A percentile compares a stretch with the other conserved stretches of the same genome.
Conservation (phyloP, 2,888 invertebrate species). For the Tribolium freemani region DNA sequence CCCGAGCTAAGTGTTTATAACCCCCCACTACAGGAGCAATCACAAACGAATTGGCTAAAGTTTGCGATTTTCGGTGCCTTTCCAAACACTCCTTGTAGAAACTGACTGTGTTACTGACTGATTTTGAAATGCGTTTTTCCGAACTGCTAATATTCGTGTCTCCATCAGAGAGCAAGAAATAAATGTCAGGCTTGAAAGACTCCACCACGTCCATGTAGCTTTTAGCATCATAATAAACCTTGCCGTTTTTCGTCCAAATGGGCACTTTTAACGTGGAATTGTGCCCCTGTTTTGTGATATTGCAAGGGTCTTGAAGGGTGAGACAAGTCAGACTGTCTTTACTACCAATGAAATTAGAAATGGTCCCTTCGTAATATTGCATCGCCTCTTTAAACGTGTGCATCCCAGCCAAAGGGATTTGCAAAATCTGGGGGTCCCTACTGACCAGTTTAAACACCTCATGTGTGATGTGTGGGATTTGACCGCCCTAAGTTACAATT, state of each 20-base stretch:
- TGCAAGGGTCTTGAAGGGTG: constrained; percentile 80
- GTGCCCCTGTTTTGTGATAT: constrained; percentile 77
- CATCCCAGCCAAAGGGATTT: constrained; percentile 81
- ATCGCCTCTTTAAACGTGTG: constrained; percentile 74
- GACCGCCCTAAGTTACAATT: constrained; percentile 76
- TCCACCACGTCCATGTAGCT: constrained; percentile 85
- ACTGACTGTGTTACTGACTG: constrained; percentile 77
- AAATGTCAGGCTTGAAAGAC: constrained; percentile 84
- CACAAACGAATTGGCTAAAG: constrained; percentile 69
- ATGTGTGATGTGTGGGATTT: constrained; percentile 85
- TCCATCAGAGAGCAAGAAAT: constrained; percentile 85
- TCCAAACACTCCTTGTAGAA: constrained; percentile 80
- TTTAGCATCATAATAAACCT: constrained; percentile 75
- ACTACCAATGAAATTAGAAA: constrained; percentile 78
- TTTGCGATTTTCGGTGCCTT: constrained; percentile 73
- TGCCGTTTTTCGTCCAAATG: constrained; percentile 85
- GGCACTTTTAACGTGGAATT: constrained; percentile 81
- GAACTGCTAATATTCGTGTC: constrained; percentile 78
- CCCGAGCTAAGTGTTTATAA: constrained; percentile 70
- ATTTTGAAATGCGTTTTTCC: constrained; percentile 79
- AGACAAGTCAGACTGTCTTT: constrained; percentile 69
- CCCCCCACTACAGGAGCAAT: constrained; percentile 85
- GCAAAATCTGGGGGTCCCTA: constrained; percentile 74
- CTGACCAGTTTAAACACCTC: constrained; percentile 81
- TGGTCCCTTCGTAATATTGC: constrained; percentile 74